These are phyloP conservation scores for Synanceia verrucosa DNA, from an alignment of 2,797 vertebrate species.

Conservation along the genomic window DNA sequence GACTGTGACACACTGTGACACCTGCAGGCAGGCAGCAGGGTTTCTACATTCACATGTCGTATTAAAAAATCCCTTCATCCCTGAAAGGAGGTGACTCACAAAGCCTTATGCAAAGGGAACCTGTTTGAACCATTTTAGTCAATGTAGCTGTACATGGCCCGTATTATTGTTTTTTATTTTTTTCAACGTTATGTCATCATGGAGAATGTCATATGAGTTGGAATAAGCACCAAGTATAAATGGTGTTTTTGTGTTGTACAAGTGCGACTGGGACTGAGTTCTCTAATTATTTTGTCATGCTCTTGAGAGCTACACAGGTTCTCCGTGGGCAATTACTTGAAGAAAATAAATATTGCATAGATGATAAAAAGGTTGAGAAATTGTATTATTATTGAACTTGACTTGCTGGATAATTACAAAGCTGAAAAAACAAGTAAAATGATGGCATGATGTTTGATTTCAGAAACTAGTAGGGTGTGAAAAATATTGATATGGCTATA, in stretches of 20 bases:
- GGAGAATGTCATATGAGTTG: background rate
- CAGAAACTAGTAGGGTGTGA: background rate
- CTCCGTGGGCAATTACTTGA: background rate
- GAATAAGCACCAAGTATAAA: background rate
- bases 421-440: background rate
- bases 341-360: background rate
- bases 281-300: background rate
- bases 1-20: background rate
- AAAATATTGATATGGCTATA: no score
- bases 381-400: background rate
- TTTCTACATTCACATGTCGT: conserved; percentile 4
- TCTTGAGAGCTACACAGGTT: background rate
- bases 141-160: background rate
- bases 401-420: background rate
- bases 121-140: background rate
- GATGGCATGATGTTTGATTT: background rate
- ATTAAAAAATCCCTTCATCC: background rate
- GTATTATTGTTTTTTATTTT: background rate
- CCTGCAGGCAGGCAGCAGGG: background rate
- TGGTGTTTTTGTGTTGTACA: background rate
- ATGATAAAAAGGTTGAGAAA: background rate
- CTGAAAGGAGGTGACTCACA: background rate
- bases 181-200: background rate
- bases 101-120: background rate
- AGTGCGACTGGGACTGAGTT: background rate